Evolutionary conservation across 1,140 invertebrate species (phyloP).

Genomic region (Pygmarrhopalites habei): DNA sequence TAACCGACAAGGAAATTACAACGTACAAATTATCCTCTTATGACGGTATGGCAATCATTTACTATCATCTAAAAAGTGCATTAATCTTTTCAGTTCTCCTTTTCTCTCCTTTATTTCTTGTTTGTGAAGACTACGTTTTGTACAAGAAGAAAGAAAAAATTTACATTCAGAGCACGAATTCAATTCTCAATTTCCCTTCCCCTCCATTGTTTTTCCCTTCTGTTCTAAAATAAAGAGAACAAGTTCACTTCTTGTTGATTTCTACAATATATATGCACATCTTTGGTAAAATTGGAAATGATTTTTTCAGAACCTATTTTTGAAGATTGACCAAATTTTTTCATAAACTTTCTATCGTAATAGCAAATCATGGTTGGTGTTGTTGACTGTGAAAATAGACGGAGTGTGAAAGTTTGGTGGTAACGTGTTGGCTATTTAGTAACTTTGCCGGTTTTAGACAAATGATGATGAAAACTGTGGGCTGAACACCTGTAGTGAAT

Average conservation of each 20-base stretch:
- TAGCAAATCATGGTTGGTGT: background rate
- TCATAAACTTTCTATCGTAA: background rate
- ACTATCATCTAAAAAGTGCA: background rate
- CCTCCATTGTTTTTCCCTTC: no score
- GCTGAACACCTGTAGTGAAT: no score
- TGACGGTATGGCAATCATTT: background rate
- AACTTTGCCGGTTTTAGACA: no score
- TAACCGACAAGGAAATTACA: background rate
- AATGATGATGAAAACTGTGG: no score
- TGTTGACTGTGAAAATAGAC: no score
- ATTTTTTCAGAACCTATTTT: no score
- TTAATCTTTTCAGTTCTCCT: no score
- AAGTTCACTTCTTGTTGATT: background rate
- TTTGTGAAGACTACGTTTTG: no score
- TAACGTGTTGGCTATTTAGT: no score
- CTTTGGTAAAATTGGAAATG: background rate
- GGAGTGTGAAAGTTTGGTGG: no score
- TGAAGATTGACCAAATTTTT: background rate
- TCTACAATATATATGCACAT: background rate
- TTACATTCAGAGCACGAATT: slow-evolving; percentile 1
- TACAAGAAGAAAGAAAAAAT: background rate
- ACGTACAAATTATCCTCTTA: background rate
- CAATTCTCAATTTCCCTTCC: background rate
- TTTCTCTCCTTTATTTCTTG: no score
- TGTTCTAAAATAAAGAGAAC: slow-evolving; percentile 4